Percentiles rank a stretch among this genome's conserved stretches.
Conservation (phyloP, 1,140 invertebrate species). For the Saccostrea echinata region DNA sequence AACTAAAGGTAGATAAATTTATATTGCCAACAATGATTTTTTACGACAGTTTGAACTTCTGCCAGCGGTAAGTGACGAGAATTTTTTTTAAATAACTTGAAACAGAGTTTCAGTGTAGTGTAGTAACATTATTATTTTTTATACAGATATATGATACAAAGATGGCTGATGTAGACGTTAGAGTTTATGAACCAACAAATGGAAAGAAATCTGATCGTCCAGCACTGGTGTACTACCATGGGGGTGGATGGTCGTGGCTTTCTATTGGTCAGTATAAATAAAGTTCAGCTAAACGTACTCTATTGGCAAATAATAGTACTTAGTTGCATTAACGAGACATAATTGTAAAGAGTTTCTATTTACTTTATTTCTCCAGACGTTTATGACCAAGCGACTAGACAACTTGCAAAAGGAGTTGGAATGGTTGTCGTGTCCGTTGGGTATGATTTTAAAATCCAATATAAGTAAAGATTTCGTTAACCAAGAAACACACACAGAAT, state of each 20-base stretch:
- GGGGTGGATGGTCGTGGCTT: constrained; percentile 64
- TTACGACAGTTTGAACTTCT: neutral
- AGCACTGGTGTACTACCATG: constrained; percentile 63
- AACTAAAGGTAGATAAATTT: constrained; percentile 59
- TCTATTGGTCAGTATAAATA: constrained; percentile 53
- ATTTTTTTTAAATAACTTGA: neutral
- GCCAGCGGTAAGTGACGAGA: neutral
- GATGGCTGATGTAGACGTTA: constrained; percentile 54
- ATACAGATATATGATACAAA: constrained; percentile 57
- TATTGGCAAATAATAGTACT: neutral
- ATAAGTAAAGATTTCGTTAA: neutral
- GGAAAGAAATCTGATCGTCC: constrained; percentile 50
- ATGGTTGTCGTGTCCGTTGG: constrained; percentile 66
- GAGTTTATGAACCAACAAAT: constrained; percentile 57
- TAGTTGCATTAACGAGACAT: neutral
- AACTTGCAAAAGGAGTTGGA: constrained; percentile 65
- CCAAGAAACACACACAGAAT: too few species aligned
- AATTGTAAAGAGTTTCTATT: too few species aligned
- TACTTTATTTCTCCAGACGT: constrained; percentile 62
- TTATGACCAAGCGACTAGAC: constrained; percentile 65
- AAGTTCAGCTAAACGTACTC: neutral
- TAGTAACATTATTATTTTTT: neutral
- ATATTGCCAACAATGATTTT: neutral
- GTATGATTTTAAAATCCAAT: constrained; percentile 48
- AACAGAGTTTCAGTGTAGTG: too few species aligned